Conservation (phyloP, 2,113 vertebrate genomes). For the Nothocercus nigrocapillus region DNA sequence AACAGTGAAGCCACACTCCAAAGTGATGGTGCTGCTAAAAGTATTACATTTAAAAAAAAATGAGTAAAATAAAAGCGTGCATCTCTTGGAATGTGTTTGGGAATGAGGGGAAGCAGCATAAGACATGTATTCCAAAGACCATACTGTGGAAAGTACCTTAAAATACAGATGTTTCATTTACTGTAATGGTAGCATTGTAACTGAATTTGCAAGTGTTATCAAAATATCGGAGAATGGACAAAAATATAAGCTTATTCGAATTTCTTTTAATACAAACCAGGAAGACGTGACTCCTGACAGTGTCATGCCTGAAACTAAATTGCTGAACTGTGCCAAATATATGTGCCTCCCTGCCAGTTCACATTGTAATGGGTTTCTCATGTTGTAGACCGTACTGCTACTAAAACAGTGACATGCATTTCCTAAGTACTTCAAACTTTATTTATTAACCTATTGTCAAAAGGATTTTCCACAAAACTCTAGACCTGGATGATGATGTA, state of each 20-base stretch:
- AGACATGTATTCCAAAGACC: neutral
- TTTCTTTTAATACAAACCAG: neutral
- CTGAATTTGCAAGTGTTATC: neutral
- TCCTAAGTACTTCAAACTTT: neutral
- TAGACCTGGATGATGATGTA: neutral
- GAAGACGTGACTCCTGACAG: neutral
- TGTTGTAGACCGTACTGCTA: neutral
- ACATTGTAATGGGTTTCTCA: neutral
- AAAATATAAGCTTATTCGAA: neutral
- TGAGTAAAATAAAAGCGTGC: neutral
- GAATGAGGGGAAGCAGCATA: neutral
- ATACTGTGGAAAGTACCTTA: neutral
- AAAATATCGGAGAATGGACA: neutral
- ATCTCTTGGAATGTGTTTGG: neutral
- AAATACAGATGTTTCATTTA: neutral
- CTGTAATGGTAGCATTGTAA: neutral
- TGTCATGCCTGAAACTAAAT: neutral
- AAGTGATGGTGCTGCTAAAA: neutral
- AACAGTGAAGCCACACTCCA: accelerated
- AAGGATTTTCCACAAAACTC: neutral
- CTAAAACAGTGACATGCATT: constrained; percentile 24
- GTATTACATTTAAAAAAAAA: neutral
- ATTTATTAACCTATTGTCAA: constrained; percentile 36
- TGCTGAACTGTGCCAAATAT: neutral
- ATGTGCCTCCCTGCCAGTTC: constrained; percentile 18